Evolutionary conservation across 2,797 vertebrate genomes (phyloP), one percentile per base, ranked within the genome.

Genomic region (Anolis apletophallus): DNA sequence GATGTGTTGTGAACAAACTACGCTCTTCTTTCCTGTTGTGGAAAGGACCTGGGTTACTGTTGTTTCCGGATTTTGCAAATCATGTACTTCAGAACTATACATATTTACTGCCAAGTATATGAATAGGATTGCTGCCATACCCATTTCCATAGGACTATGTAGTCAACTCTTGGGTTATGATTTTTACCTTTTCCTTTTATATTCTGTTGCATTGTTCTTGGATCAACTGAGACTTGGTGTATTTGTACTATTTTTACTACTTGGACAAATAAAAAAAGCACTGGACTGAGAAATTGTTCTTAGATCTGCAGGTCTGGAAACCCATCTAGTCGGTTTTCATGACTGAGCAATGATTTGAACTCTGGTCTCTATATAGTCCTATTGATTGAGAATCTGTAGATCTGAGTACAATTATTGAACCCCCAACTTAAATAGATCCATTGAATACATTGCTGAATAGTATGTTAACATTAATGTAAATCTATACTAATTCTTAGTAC

Each of bases 11-110:
- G 77, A 71, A 71, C 55, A 69, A 81, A 76, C 52, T 82, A 19
- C n/a, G 52, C 50, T 61, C 11, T 55, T 34, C n/a, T 67, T 21
- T 54, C 50, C 50, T 17, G 13, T 0, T 1, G 67, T 36, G 77
- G 52, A 26, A 76, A n/a, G 5, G 46, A 87, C 19, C 29, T 21
- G 13, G 12, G 29, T 77, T 36, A 84, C 88, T 87, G 80, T 74
- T 80, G 64, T 26, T 64, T 21, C 74, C 74, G 21, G 34, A 85
- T 83, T 76, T 85, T 85, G 1, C 50, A 67, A 1, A 68, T 80
- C 29, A 32, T 89, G 17, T 52, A 54, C 14, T 23, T 54, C 68
- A 9, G 10, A 59, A 9, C 11, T 17, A 52, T 88, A 40, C 40
- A 77, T 71, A n/a, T 46, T 69, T 59, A 59, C 29, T 69, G 23